Evolutionary conservation across 2,888 invertebrate genomes (phyloP).

Genomic region (Notocelia uddmanniana): DNA sequence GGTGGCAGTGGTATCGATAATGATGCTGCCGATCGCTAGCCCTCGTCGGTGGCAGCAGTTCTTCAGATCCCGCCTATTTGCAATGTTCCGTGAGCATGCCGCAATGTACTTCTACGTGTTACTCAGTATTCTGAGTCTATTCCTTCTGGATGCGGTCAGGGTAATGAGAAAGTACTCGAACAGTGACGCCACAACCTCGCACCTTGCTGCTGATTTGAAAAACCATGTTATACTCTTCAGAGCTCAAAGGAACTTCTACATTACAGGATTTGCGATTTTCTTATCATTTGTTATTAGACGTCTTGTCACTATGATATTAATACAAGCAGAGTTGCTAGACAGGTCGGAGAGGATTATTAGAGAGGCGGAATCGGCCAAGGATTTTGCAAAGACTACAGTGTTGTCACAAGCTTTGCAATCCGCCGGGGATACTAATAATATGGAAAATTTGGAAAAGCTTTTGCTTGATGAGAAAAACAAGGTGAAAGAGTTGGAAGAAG

Average conservation of each 20-base stretch:
- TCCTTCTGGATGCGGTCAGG: conserved; percentile 89
- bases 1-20: conserved; percentile 86
- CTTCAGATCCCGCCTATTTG: conserved; percentile 90
- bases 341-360: conserved; percentile 88
- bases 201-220: conserved; percentile 88
- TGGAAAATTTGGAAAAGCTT: conserved; percentile 59
- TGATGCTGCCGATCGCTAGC: conserved; percentile 90
- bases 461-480: conserved; percentile 61
- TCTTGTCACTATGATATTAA: conserved; percentile 87
- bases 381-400: conserved; percentile 69
- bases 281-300: conserved; percentile 89
- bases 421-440: conserved; percentile 54
- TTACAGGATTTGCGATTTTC: conserved; percentile 91
- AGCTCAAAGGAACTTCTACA: conserved; percentile 92
- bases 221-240: conserved; percentile 90
- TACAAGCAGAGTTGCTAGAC: conserved; percentile 86
- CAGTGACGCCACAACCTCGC: conserved; percentile 67
- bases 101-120: conserved; percentile 88
- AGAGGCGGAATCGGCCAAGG: conserved; percentile 88
- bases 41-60: conserved; percentile 91
- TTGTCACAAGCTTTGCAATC: conserved; percentile 58
- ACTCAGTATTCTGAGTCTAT: conserved; percentile 86
- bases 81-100: conserved; percentile 87
- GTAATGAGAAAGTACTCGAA: conserved; percentile 90
- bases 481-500: conserved; percentile 61